phyloP scores from a whole-genome alignment of 35 echinoderm and acorn worm genomes.

The Diadema setosum region DNA sequence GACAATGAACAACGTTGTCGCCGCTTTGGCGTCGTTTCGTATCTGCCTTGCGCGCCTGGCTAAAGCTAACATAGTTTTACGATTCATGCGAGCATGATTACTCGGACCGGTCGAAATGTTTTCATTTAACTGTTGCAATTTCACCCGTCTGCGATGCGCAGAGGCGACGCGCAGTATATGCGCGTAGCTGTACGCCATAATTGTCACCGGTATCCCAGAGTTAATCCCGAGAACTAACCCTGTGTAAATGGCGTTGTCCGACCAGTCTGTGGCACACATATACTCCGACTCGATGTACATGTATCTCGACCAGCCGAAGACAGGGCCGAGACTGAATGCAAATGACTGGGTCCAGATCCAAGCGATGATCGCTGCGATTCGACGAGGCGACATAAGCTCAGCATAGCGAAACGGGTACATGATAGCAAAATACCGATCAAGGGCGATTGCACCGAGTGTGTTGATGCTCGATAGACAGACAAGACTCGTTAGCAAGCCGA shows the following conservation, averaged over 20 bases:
- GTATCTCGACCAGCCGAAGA: slow-evolving; percentile 62
- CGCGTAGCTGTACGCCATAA: slow-evolving; percentile 64
- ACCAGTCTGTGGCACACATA: slow-evolving; percentile 66
- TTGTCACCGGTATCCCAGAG: slow-evolving; percentile 21
- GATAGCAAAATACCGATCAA: slow-evolving; percentile 74
- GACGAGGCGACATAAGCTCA: slow-evolving; percentile 14
- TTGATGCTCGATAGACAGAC: slow-evolving; percentile 50
- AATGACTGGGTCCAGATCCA: slow-evolving; percentile 68
- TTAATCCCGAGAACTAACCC: neutral
- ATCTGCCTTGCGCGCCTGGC: neutral
- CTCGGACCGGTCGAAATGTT: neutral
- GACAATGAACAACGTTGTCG: slow-evolving; percentile 58
- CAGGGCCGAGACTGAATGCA: slow-evolving; percentile 28
- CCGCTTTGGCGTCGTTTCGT: slow-evolving; percentile 55
- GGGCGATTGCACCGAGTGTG: slow-evolving; percentile 58
- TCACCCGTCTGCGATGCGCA: slow-evolving; percentile 35
- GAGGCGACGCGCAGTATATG: slow-evolving; percentile 54
- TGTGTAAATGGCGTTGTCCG: slow-evolving; percentile 17
- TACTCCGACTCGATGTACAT: slow-evolving; percentile 38
- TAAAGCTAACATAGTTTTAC: neutral
- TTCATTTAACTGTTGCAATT: neutral
- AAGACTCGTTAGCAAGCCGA: neutral
- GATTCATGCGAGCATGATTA: neutral
- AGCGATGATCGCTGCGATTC: slow-evolving; percentile 6
- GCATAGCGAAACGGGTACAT: slow-evolving; percentile 51